Conservation (phyloP, 2,797 vertebrate species). For the Erethizon dorsatum region DNA sequence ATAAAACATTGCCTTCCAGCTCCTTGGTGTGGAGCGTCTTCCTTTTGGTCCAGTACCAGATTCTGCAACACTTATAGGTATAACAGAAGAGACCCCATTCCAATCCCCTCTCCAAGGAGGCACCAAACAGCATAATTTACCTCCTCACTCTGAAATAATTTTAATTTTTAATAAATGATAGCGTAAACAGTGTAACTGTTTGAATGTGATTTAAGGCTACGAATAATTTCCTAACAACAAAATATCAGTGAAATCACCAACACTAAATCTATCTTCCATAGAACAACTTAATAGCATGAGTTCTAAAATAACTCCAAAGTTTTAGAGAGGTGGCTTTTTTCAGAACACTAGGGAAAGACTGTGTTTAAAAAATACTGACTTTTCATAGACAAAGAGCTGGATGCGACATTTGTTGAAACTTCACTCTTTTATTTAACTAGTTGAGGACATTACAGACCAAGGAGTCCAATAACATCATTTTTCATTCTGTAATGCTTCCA, state of each 20-base stretch:
- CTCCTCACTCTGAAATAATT: background rate
- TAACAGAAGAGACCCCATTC: background rate
- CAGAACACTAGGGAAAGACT: background rate
- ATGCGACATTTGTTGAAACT: background rate
- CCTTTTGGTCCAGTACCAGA: too few species aligned
- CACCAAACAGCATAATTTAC: background rate
- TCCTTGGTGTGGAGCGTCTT: too few species aligned
- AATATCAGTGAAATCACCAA: constrained; percentile 61
- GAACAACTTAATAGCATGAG: background rate
- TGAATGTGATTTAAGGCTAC: background rate
- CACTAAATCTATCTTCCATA: constrained; percentile 55
- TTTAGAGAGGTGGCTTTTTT: constrained; percentile 41
- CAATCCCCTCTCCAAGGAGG: background rate
- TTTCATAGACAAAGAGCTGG: background rate
- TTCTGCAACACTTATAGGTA: too few species aligned
- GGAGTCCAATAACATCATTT: background rate
- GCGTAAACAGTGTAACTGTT: background rate
- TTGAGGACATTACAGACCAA: background rate
- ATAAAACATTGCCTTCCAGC: too few species aligned
- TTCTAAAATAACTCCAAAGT: constrained; percentile 35
- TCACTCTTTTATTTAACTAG: constrained; percentile 18
- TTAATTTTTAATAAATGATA: constrained; percentile 55
- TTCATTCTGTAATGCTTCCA: background rate
- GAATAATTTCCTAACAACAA: constrained; percentile 70
- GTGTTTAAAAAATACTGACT: background rate